Evolutionary conservation across 2,113 vertebrate genomes (phyloP).

Genomic region (Oncorhynchus kisutch): DNA sequence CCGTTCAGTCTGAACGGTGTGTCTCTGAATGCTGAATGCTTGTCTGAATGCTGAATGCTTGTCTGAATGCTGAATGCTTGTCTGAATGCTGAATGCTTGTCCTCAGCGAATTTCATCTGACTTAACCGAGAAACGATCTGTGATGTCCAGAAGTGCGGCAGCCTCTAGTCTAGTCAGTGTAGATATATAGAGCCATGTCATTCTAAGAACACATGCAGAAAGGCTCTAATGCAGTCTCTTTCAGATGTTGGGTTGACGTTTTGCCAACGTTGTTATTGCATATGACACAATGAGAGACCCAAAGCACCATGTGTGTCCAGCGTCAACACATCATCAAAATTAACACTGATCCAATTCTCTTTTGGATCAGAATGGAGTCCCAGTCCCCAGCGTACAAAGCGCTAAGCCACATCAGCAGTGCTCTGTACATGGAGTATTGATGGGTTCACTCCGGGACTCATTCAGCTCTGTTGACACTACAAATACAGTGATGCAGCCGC

Average conservation of each 20-base stretch:
- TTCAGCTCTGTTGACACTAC: slow-evolving; percentile 48
- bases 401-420: slow-evolving; percentile 2
- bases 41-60: neutral
- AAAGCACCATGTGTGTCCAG: slow-evolving; percentile 3
- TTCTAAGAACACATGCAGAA: no score
- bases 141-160: neutral
- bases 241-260: neutral
- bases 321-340: slow-evolving; percentile 41
- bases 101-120: neutral
- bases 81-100: neutral
- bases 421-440: slow-evolving; percentile 37
- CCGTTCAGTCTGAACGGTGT: neutral
- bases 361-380: slow-evolving; percentile 20
- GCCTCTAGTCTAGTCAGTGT: neutral
- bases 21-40: neutral
- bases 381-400: neutral
- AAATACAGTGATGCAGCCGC: slow-evolving; percentile 43
- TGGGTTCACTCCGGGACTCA: slow-evolving; percentile 51
- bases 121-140: neutral
- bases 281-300: neutral
- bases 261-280: no score
- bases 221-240: neutral
- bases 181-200: no score
- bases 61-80: neutral
- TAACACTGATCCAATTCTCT: slow-evolving; percentile 31